Conservation (phyloP, 1,140 invertebrate genomes). For the Drosophila asahinai region DNA sequence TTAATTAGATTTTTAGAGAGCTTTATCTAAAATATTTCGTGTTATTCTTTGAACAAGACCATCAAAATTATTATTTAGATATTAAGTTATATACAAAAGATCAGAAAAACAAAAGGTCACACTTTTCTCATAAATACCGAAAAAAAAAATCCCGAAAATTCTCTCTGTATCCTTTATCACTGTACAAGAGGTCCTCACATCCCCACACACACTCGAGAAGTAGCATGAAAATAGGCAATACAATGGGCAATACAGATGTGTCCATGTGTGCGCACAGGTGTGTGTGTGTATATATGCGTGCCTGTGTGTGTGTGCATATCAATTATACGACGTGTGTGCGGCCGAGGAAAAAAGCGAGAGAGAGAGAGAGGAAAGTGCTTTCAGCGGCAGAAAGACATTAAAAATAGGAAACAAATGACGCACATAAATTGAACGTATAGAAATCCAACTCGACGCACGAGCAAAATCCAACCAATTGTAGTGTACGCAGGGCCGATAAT, state of each 20-base stretch:
- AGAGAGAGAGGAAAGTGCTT: conserved; percentile 28
- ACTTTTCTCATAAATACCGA: too few relatives aligned
- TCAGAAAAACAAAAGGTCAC: too few relatives aligned
- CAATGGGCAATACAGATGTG: conserved; percentile 1
- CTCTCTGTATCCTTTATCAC: too few relatives aligned
- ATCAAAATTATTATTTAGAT: too few relatives aligned
- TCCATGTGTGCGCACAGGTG: not conserved
- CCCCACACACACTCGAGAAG: not conserved
- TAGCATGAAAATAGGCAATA: conserved; percentile 38
- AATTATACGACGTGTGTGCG: conserved; percentile 52
- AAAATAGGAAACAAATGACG: conserved; percentile 58
- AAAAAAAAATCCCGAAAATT: too few relatives aligned
- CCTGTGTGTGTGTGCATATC: conserved; percentile 25
- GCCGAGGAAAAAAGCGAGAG: not conserved
- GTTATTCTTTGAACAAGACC: not conserved
- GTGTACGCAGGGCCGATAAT: conserved; percentile 24
- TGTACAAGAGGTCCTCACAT: too few relatives aligned
- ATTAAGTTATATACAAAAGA: too few relatives aligned
- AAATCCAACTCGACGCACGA: conserved; percentile 14
- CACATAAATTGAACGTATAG: conserved; percentile 51
- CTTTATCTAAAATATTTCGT: not conserved
- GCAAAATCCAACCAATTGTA: not conserved
- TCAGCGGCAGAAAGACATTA: conserved; percentile 38
- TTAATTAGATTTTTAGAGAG: too few relatives aligned
- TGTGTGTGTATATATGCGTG: conserved; percentile 1